Evolutionary conservation across 2,888 invertebrate genomes (phyloP).

Genomic region (Kuschelorhynchus macadamiae): DNA sequence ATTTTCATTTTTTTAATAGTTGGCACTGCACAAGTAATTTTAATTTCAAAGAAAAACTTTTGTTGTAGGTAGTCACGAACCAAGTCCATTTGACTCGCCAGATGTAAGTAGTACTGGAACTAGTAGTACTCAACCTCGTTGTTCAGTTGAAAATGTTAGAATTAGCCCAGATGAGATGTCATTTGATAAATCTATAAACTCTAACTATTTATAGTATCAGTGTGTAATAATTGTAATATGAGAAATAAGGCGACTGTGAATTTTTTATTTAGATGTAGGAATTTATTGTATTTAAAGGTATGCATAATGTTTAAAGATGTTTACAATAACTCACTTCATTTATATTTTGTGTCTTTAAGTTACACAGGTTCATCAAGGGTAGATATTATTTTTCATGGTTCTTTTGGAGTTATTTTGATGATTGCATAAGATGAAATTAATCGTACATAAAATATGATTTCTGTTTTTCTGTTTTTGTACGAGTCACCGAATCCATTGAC

Average conservation of each 20-base stretch:
- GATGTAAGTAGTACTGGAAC: constrained; percentile 58
- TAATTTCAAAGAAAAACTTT: too few species aligned
- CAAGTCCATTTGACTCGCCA: constrained; percentile 56
- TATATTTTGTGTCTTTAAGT: too few species aligned
- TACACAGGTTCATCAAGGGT: too few species aligned
- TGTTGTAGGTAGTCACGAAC: constrained; percentile 55
- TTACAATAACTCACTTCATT: too few species aligned
- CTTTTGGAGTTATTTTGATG: too few species aligned
- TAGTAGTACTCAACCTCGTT: constrained; percentile 54
- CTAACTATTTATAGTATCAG: constrained; percentile 37
- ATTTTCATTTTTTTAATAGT: too few species aligned
- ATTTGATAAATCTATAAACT: constrained; percentile 34
- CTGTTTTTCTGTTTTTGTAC: too few species aligned
- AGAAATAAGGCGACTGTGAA: constrained; percentile 21
- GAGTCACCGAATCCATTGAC: too few species aligned
- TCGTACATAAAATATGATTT: too few species aligned
- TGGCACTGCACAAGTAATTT: too few species aligned
- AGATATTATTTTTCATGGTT: too few species aligned
- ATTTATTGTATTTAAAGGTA: constrained; percentile 1
- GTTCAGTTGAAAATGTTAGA: constrained; percentile 59
- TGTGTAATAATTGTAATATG: constrained; percentile 4
- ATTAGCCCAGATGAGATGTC: constrained; percentile 63
- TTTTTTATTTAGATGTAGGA: constrained; percentile 21
- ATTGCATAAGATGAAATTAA: too few species aligned
- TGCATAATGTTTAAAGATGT: constrained; percentile 1